Conservation (phyloP, 2,888 invertebrate species). For the Abrostola tripartita region DNA sequence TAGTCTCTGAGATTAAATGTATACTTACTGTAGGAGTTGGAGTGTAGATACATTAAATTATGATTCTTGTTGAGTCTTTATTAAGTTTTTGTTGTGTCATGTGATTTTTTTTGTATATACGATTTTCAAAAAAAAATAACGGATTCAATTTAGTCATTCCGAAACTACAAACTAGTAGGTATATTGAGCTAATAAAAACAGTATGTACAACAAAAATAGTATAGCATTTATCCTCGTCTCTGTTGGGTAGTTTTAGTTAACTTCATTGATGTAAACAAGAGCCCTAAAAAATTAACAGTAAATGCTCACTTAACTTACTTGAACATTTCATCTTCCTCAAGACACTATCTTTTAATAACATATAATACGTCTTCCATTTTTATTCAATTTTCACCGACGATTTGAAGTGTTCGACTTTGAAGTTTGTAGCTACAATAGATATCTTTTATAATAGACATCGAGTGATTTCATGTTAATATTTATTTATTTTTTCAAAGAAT, state of each 20-base stretch:
- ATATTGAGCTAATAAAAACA: constrained; percentile 56
- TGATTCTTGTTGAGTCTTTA: constrained; percentile 73
- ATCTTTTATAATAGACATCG: constrained; percentile 60
- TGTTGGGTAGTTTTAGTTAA: constrained; percentile 44
- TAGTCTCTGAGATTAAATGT: constrained; percentile 80
- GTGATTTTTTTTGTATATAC: constrained; percentile 66
- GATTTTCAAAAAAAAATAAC: constrained; percentile 58
- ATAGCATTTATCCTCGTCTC: constrained; percentile 63
- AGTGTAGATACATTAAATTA: constrained; percentile 68
- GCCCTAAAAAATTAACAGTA: constrained; percentile 22
- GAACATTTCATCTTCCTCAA: constrained; percentile 54
- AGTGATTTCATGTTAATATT: constrained; percentile 57
- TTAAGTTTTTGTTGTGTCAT: constrained; percentile 70
- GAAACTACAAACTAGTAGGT: constrained; percentile 62
- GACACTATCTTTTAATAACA: constrained; percentile 62
- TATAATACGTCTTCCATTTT: constrained; percentile 79
- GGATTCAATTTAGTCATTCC: constrained; percentile 72
- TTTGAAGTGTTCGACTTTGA: constrained; percentile 60
- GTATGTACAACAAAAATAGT: constrained; percentile 52
- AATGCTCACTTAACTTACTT: constrained; percentile 42
- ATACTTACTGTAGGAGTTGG: constrained; percentile 80
- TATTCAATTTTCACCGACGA: constrained; percentile 60
- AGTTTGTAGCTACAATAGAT: constrained; percentile 63
- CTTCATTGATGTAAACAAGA: background rate
- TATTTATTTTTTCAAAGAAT: constrained; percentile 69